Conservation (phyloP, 2,888 invertebrate genomes). For the Schizaphis graminum region DNA sequence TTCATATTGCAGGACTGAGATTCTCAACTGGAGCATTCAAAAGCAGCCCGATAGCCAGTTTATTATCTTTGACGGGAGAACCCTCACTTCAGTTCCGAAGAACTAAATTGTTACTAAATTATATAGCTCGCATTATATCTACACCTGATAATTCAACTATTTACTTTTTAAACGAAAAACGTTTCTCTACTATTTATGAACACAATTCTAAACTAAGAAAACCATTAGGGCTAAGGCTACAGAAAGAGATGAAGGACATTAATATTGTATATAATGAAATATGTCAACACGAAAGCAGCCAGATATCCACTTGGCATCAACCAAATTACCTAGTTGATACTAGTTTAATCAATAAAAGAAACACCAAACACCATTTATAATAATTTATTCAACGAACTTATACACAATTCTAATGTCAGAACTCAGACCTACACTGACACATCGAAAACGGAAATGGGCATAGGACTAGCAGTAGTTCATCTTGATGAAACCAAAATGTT, state of each 20-base stretch:
- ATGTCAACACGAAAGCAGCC: constrained; percentile 10
- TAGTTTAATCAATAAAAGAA: not conserved
- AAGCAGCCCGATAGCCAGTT: not conserved
- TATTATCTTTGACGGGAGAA: not conserved
- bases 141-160: not conserved
- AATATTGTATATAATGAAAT: not conserved
- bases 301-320: not conserved
- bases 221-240: not conserved
- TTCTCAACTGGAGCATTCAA: constrained; percentile 8
- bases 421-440: no score
- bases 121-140: not conserved
- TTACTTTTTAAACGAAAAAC: constrained; percentile 7
- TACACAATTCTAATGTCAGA: no score
- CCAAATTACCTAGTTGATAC: constrained; percentile 1
- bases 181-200: not conserved
- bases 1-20: constrained; percentile 2
- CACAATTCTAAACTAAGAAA: not conserved
- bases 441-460: no score
- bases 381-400: no score
- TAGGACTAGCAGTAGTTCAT: no score
- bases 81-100: not conserved
- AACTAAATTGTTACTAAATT: not conserved
- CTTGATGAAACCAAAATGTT: no score
- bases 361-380: no score
- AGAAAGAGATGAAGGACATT: not conserved